Percentiles rank a stretch among this genome's conserved stretches.
Conservation (phyloP, 2,113 vertebrate species). For the Oncorhynchus kisutch region DNA sequence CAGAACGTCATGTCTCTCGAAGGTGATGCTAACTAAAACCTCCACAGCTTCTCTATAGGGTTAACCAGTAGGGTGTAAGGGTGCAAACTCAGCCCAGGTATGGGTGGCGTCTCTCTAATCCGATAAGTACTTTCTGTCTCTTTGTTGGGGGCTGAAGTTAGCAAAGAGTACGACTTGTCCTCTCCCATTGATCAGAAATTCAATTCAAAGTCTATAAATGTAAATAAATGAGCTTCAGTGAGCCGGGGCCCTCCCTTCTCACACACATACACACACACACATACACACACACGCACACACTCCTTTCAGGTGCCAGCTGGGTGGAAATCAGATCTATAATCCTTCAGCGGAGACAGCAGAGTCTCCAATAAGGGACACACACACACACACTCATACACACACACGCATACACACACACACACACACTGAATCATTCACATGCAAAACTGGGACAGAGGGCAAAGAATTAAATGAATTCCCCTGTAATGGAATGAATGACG, state of each 20-base stretch:
- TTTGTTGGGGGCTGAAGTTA: conserved; percentile 5
- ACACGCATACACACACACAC: neutral
- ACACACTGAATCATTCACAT: conserved; percentile 71
- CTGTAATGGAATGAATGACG: conserved; percentile 76
- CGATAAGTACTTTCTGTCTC: conserved; percentile 23
- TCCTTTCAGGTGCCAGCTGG: conserved; percentile 33
- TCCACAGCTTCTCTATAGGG: no score
- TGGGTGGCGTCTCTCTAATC: conserved; percentile 1
- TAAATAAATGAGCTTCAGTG: conserved; percentile 60
- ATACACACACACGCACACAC: neutral
- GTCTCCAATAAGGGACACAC: conserved; percentile 43
- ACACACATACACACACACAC: neutral
- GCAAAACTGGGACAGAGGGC: conserved; percentile 66
- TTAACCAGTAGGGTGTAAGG: neutral
- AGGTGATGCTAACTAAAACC: no score
- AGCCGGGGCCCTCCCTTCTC: conserved; percentile 23
- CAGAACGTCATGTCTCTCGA: no score
- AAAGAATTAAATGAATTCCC: conserved; percentile 76
- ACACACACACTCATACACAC: neutral
- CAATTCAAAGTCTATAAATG: conserved; percentile 68
- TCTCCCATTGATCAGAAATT: conserved; percentile 68
- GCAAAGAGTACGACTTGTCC: conserved; percentile 37
- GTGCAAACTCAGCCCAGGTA: neutral
- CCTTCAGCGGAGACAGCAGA: conserved; percentile 53
- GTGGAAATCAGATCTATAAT: conserved; percentile 57